Base-by-base conservation (phyloP, 1,140 invertebrate species). In the Drosophila saltans region DNA sequence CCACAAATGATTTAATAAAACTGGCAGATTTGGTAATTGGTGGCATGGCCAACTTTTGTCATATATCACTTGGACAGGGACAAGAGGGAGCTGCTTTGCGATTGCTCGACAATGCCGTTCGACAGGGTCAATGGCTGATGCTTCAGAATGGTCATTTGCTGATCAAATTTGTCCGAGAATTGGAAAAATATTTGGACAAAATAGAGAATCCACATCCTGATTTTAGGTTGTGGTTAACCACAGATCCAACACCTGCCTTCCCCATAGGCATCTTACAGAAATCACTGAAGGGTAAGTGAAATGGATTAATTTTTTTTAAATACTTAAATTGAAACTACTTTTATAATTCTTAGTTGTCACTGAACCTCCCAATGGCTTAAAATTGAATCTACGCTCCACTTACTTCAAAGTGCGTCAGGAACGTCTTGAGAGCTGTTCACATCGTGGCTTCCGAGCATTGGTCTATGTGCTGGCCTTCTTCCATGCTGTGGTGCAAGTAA, bases 191-290 rank as follows among this genome's bases (percentile, higher is more conserved):
- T 70, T 91, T 98, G 45, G 97, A 98, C 76, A 94, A 95, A 78
- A 94, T 97, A 63, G 94, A 93, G 52, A 96, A 95, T 79, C 96
- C 96, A 0, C 97, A 98, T 94, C 96, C 96, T 0, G 96, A 98
- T 91, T 98, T 98, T 92, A 93, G 97, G n/a, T 93, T 98, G 0
- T 98, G 97, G 97, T 92, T 98, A 30, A 98, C 97, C 1, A 98
- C 97, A 0, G 97, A 98, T 90, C 96, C 97, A 0, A 96, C 95
- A 1, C 94, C 95, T 0, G 94, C 94, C 1, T 98, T 98, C 92
- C 97, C 97, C 3, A 97, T 98, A 80, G 97, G 97, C 55, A 96
- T 98, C 70, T 91, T 98, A 39, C 97, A 98, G 89, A 93, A 96
- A 68, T 97, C 96, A 1, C 92, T 98, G 0, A 97, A 98, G 95